Evolutionary conservation across 2,888 invertebrate genomes (phyloP).

Genomic region (Atethmia centrago): DNA sequence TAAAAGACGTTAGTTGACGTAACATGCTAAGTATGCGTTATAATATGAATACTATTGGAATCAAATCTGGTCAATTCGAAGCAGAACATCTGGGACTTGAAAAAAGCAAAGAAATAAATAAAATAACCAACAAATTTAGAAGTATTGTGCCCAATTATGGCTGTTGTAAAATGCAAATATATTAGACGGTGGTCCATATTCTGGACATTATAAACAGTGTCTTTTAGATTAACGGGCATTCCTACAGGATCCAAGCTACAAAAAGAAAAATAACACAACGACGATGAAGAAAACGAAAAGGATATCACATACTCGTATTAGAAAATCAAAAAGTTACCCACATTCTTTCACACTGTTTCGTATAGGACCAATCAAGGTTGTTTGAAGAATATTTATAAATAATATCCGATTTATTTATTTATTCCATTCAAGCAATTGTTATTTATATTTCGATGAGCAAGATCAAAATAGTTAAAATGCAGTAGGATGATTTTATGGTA

Average conservation of each 20-base stretch:
- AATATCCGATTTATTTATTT: constrained; percentile 1
- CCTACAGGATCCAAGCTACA: neutral
- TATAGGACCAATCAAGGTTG: neutral
- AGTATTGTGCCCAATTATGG: neutral
- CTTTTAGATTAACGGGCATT: neutral
- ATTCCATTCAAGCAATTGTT: constrained; percentile 11
- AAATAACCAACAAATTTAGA: neutral
- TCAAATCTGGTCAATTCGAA: constrained; percentile 10
- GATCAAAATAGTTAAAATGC: constrained; percentile 9
- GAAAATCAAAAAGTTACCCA: neutral
- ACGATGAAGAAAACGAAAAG: neutral
- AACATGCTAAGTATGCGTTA: constrained; percentile 40
- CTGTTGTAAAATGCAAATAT: neutral
- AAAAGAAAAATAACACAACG: neutral
- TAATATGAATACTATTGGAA: constrained; percentile 41
- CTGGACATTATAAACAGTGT: neutral
- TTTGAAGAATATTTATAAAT: neutral
- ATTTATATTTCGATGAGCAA: constrained; percentile 29
- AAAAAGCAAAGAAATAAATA: neutral
- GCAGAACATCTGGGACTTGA: neutral
- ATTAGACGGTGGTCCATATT: neutral
- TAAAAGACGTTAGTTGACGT: constrained; percentile 41
- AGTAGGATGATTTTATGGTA: constrained; percentile 4
- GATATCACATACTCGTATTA: neutral
- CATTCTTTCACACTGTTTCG: neutral